Evolutionary conservation across 2,888 invertebrate species (phyloP).

Genomic region (Cantharis lateralis): DNA sequence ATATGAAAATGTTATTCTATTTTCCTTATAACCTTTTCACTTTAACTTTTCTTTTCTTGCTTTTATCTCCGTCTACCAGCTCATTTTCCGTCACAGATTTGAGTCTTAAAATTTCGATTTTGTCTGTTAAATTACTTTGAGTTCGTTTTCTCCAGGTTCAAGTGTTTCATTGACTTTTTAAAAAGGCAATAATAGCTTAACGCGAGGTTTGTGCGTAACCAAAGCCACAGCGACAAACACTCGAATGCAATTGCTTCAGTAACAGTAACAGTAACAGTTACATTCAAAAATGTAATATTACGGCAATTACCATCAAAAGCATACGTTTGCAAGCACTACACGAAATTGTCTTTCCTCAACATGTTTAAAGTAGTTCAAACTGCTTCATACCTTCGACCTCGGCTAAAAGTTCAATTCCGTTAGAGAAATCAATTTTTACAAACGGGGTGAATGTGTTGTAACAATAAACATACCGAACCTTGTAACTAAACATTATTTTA

Average conservation of each 20-base stretch:
- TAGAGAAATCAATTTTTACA: background rate
- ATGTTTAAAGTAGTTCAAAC: slow-evolving; percentile 3
- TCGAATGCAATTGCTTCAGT: slow-evolving; percentile 10
- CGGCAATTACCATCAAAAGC: slow-evolving; percentile 13
- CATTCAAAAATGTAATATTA: slow-evolving; percentile 18
- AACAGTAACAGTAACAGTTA: slow-evolving; percentile 12
- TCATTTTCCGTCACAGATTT: background rate
- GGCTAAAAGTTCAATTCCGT: background rate
- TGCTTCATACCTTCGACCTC: background rate
- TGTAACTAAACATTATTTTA: background rate
- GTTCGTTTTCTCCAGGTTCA: background rate
- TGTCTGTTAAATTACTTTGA: background rate
- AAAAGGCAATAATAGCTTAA: background rate
- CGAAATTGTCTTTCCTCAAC: slow-evolving; percentile 15
- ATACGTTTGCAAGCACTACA: slow-evolving; percentile 15
- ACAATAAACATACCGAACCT: background rate
- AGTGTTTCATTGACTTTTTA: background rate
- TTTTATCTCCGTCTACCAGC: background rate
- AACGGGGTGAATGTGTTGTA: background rate
- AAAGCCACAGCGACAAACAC: slow-evolving; percentile 14
- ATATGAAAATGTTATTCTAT: background rate
- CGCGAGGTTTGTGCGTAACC: slow-evolving; percentile 9
- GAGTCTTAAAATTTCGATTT: background rate
- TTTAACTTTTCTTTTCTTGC: background rate
- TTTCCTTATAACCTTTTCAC: background rate